Percentiles rank a stretch among this genome's conserved stretches.
phyloP scores from a whole-genome alignment of 2,888 invertebrate genomes.

The Chymomyza amoena region DNA sequence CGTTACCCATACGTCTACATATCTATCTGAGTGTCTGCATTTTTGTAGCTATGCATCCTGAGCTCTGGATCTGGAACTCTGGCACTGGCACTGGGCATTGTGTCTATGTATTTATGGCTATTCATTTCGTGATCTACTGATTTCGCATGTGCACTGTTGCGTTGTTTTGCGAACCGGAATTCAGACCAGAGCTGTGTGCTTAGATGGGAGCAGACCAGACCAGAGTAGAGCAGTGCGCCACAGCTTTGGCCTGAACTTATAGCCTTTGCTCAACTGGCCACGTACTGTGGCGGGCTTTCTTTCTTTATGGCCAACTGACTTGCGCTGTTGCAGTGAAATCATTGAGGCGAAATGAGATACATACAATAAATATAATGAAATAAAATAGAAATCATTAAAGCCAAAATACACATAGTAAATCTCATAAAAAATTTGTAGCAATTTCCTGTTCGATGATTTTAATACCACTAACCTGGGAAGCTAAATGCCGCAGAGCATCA shows the following conservation, averaged over 20 bases:
- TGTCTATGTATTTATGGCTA: slow-evolving; percentile 69
- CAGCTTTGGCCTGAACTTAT: slow-evolving; percentile 51
- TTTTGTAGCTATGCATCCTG: slow-evolving; percentile 11
- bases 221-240: slow-evolving; percentile 34
- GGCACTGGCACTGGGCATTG: slow-evolving; percentile 29
- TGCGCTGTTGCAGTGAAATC: slow-evolving; percentile 16
- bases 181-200: slow-evolving; percentile 39
- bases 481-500: slow-evolving; percentile 1
- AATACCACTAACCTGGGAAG: slow-evolving; percentile 53
- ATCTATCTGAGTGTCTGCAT: slow-evolving; percentile 21
- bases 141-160: slow-evolving; percentile 55
- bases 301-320: slow-evolving; percentile 26
- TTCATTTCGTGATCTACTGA: slow-evolving; percentile 72
- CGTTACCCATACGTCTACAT: slow-evolving; percentile 63
- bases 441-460: slow-evolving; percentile 73
- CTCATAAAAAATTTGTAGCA: slow-evolving; percentile 70
- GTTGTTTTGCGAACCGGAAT: slow-evolving; percentile 49
- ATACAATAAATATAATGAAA: slow-evolving; percentile 45
- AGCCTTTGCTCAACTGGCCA: slow-evolving; percentile 54
- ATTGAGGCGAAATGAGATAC: slow-evolving; percentile 36
- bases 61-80: slow-evolving; percentile 13
- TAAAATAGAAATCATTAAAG: slow-evolving; percentile 70
- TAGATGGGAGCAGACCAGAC: slow-evolving; percentile 29
- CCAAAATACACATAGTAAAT: slow-evolving; percentile 70
- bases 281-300: slow-evolving; percentile 54